Percentiles rank a stretch among this genome's conserved stretches.
Conservation (phyloP, 1,140 invertebrate genomes). For the Euwallacea similis region DNA sequence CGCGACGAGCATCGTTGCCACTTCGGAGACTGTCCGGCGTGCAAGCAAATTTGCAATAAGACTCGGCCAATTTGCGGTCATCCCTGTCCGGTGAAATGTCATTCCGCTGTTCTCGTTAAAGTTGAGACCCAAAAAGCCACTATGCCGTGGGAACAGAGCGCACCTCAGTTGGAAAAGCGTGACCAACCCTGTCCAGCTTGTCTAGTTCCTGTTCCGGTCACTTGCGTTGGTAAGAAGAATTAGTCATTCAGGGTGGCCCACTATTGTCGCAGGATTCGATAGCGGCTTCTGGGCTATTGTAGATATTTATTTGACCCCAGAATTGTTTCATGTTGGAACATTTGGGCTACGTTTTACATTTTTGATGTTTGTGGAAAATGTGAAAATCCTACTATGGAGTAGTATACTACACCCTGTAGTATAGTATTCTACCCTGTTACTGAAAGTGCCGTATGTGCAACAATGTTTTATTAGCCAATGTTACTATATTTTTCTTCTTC, state of each 20-base stretch:
- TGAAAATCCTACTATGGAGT: no score
- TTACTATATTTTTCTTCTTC: slow-evolving; percentile 46
- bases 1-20: slow-evolving; percentile 81
- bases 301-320: no score
- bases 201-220: slow-evolving; percentile 68
- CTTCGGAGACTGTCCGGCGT: slow-evolving; percentile 84
- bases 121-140: slow-evolving; percentile 64
- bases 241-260: neutral
- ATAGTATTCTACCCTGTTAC: no score
- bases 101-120: slow-evolving; percentile 74
- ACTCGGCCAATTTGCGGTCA: slow-evolving; percentile 70
- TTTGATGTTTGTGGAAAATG: no score
- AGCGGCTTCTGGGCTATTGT: no score
- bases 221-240: slow-evolving; percentile 60
- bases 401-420: no score
- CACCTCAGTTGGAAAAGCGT: slow-evolving; percentile 63
- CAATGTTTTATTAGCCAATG: neutral
- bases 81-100: slow-evolving; percentile 74
- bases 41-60: slow-evolving; percentile 72
- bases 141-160: slow-evolving; percentile 73
- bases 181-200: slow-evolving; percentile 71
- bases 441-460: no score
- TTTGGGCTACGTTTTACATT: no score
- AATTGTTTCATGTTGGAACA: no score
- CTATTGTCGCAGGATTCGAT: no score